Evolutionary conservation across 2,113 vertebrate species (phyloP).

Genomic region (Grammatotria lemairii): DNA sequence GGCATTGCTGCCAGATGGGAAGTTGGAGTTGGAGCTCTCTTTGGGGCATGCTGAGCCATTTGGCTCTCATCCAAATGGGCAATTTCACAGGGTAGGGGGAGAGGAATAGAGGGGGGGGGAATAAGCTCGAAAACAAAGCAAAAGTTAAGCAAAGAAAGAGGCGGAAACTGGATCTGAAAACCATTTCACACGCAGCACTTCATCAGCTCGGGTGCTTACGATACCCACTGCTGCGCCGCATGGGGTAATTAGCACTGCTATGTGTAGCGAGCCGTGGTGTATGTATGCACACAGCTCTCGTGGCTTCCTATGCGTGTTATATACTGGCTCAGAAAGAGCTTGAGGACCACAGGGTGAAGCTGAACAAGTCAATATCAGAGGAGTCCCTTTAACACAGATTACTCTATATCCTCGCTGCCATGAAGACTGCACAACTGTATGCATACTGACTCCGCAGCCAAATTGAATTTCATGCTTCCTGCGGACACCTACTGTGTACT

Average conservation of each 20-base stretch:
- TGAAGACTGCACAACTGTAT: neutral
- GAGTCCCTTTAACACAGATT: constrained; percentile 16
- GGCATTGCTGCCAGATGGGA: constrained; percentile 46
- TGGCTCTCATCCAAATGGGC: constrained; percentile 46
- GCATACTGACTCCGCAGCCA: neutral
- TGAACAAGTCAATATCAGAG: constrained; percentile 9
- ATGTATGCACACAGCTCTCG: neutral
- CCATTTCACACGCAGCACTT: neutral
- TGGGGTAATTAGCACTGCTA: constrained; percentile 47
- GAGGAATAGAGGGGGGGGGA: neutral
- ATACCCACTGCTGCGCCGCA: neutral
- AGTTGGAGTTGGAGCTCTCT: constrained; percentile 34
- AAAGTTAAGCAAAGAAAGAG: neutral
- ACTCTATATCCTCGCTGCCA: neutral
- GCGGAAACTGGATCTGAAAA: neutral
- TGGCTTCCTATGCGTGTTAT: neutral
- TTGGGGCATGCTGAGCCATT: constrained; percentile 33
- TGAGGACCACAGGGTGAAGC: neutral
- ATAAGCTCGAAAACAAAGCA: constrained; percentile 7
- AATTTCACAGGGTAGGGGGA: constrained; percentile 5
- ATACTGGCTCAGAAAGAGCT: neutral
- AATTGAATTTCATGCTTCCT: constrained; percentile 14
- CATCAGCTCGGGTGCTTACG: constrained; percentile 11
- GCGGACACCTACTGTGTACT: neutral
- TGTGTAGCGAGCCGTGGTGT: neutral